Percentiles rank a stretch among this genome's conserved stretches.
Evolutionary conservation across 2,888 invertebrate species (phyloP).

Genomic region (Oscheius onirici): DNA sequence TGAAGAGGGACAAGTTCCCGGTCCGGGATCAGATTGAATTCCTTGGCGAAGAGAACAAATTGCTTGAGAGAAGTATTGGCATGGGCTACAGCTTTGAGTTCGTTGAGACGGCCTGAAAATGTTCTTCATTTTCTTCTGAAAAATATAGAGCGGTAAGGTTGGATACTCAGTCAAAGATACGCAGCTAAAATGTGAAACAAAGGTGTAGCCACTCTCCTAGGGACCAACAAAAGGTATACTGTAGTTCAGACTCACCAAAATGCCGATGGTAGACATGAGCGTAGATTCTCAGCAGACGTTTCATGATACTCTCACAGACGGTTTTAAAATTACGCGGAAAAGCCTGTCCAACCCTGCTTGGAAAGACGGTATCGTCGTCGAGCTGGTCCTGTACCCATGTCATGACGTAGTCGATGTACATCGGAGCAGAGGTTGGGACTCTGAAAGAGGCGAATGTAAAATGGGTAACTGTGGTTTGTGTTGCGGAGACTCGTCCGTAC

Average conservation of each 20-base stretch:
- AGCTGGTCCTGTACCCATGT: constrained; percentile 99
- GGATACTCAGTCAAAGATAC: background rate
- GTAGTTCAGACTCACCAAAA: constrained; percentile 74
- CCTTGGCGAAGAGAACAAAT: constrained; percentile 50
- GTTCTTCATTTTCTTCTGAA: background rate
- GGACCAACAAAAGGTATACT: no score
- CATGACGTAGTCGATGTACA: constrained; percentile 97
- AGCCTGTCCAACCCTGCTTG: constrained; percentile 85
- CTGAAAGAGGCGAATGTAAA: no score
- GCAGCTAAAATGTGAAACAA: background rate
- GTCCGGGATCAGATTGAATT: constrained; percentile 44
- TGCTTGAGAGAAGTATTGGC: constrained; percentile 57
- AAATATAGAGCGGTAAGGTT: background rate
- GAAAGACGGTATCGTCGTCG: constrained; percentile 96
- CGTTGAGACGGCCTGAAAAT: constrained; percentile 19
- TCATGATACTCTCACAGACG: constrained; percentile 96
- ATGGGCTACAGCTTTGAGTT: constrained; percentile 44
- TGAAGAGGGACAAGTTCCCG: constrained; percentile 43
- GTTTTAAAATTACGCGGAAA: constrained; percentile 72
- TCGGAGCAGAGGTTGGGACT: constrained; percentile 45
- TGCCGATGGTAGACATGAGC: constrained; percentile 99
- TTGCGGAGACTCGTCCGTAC: no score
- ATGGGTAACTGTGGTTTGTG: no score
- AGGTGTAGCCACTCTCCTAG: no score
- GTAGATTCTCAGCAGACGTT: constrained; percentile 96